A percentile compares a stretch with the other conserved stretches of the same genome.
Evolutionary conservation across 2,113 vertebrate species (phyloP).

Genomic region (Phycodurus eques): DNA sequence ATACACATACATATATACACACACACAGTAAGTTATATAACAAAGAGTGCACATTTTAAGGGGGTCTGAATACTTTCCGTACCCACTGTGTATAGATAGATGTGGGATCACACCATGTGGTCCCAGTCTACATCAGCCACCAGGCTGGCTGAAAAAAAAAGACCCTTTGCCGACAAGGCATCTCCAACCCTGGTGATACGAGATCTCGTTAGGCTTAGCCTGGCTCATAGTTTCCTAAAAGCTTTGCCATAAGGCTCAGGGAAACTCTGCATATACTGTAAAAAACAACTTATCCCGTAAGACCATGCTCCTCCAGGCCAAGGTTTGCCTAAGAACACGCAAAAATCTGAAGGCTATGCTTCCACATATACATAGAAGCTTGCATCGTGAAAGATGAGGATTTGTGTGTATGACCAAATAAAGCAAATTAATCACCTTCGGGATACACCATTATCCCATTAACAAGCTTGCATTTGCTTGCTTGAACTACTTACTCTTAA

Average conservation of each 20-base stretch:
- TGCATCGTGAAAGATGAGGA: neutral
- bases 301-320: neutral
- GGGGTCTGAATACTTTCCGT: too few relatives aligned
- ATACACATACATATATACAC: too few relatives aligned
- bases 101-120: slow-evolving; percentile 42
- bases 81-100: slow-evolving; percentile 18
- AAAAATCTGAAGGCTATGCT: neutral
- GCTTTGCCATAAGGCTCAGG: neutral
- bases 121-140: slow-evolving; percentile 17
- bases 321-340: neutral
- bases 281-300: neutral
- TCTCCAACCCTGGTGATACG: neutral
- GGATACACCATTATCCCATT: slow-evolving; percentile 4
- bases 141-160: slow-evolving; percentile 27
- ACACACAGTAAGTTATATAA: too few relatives aligned
- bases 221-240: neutral
- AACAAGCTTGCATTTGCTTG: neutral
- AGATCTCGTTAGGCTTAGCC: neutral
- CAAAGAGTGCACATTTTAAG: too few relatives aligned
- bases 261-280: neutral
- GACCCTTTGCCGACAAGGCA: slow-evolving; percentile 32
- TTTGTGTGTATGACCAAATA: neutral
- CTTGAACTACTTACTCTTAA: neutral
- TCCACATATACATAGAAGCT: neutral
- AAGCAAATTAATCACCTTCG: slow-evolving; percentile 5